These are phyloP conservation scores for Aphyosemion australe DNA, from an alignment of 2,113 vertebrate species.

Conservation along the genomic window DNA sequence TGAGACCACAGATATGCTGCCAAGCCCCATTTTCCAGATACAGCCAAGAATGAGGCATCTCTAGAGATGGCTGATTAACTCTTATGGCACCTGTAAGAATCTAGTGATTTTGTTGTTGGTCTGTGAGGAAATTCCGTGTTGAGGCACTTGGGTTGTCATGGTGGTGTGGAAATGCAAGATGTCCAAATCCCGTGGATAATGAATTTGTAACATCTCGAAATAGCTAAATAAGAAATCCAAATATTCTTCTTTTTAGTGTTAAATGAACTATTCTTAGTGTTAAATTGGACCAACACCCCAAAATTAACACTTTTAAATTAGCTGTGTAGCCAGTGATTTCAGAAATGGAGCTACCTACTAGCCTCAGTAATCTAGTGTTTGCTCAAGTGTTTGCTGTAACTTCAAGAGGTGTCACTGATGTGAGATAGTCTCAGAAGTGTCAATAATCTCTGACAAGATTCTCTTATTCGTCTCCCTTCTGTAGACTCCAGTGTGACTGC, in stretches of 20 bases:
- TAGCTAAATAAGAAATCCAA: no score
- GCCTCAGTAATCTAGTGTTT: no score
- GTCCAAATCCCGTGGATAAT: background rate
- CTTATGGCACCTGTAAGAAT: background rate
- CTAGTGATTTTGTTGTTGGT: no score
- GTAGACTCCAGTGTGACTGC: slow-evolving; percentile 88
- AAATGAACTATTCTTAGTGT: no score
- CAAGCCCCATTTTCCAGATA: no score
- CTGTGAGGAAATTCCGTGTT: background rate
- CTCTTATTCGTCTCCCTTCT: slow-evolving; percentile 18
- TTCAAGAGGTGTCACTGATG: background rate
- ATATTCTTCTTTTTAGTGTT: no score
- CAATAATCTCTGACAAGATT: slow-evolving; percentile 8
- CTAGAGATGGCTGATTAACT: background rate
- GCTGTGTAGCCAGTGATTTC: no score
- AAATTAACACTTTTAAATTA: no score
- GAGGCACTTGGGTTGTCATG: background rate
- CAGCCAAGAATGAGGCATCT: background rate
- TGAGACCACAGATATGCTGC: background rate
- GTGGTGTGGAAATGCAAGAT: background rate
- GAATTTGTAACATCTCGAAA: background rate
- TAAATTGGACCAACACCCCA: no score
- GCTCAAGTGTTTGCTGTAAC: no score
- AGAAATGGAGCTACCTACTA: no score
- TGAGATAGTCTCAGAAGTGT: background rate